Percentiles rank a stretch among this genome's conserved stretches.
Conservation (phyloP, 2,113 vertebrate species). For the Marcusenius ussheri region DNA sequence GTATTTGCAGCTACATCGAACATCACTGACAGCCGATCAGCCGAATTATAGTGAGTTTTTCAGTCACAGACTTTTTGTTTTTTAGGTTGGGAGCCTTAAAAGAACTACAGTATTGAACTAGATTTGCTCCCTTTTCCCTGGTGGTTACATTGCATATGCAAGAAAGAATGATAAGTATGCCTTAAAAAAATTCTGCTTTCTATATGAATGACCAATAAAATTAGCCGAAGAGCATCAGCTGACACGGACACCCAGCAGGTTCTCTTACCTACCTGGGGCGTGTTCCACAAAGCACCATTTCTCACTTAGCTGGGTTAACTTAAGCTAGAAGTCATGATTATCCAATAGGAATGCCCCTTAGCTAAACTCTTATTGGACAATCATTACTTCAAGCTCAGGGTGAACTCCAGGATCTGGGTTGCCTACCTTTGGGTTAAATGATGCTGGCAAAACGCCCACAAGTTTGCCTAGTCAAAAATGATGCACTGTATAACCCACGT, state of each 20-base stretch:
- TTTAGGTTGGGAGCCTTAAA: background rate
- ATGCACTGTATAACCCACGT: background rate
- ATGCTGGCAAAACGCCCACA: background rate
- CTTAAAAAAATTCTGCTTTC: background rate
- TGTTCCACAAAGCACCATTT: background rate
- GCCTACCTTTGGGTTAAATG: background rate
- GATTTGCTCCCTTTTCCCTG: background rate
- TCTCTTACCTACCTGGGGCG: background rate
- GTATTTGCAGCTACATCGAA: background rate
- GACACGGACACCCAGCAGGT: background rate
- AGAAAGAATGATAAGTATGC: background rate
- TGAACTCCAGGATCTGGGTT: background rate
- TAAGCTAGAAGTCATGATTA: too few relatives aligned
- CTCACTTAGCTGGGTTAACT: background rate
- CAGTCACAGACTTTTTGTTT: background rate
- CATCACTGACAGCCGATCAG: background rate
- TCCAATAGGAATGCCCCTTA: background rate
- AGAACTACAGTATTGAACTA: background rate
- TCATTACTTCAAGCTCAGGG: background rate
- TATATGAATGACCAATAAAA: background rate
- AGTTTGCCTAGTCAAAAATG: background rate
- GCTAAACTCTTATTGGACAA: background rate
- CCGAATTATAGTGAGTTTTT: background rate
- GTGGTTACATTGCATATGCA: background rate
- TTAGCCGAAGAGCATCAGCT: background rate